Evolutionary conservation across 2,113 vertebrate species (phyloP).

Genomic region (Cepphus grylle): DNA sequence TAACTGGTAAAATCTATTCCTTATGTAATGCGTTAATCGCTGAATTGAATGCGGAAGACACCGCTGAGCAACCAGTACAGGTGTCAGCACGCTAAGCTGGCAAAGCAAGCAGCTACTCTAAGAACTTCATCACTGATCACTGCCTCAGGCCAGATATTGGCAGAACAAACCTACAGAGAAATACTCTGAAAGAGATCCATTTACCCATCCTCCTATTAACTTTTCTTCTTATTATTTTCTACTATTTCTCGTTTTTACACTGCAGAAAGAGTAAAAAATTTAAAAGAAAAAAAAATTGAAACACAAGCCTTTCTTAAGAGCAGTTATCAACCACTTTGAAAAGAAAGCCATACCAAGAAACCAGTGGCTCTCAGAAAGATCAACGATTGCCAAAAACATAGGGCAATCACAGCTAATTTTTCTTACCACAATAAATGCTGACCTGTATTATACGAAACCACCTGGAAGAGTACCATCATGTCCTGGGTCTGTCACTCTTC

Average conservation of each 20-base stretch:
- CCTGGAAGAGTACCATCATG: neutral
- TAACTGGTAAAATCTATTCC: neutral
- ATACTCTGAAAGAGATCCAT: neutral
- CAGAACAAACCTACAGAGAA: neutral
- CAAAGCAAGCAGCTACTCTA: neutral
- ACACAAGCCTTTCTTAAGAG: neutral
- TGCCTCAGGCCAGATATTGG: neutral
- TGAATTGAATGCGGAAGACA: neutral
- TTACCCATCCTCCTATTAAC: neutral
- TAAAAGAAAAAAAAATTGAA: neutral
- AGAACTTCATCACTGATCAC: neutral
- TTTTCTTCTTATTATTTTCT: neutral
- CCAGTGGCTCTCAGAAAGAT: neutral
- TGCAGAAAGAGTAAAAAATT: neutral
- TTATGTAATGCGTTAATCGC: neutral
- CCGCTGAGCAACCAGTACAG: neutral
- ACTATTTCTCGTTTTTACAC: neutral
- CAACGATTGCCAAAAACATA: neutral
- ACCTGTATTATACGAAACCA: neutral
- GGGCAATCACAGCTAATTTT: neutral
- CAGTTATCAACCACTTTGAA: neutral
- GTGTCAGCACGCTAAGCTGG: neutral
- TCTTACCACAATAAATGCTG: neutral
- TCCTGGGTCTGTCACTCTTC: neutral
- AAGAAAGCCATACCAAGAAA: neutral